phyloP scores from a whole-genome alignment of 2,113 vertebrate species.

The Alaudala cheleensis region DNA sequence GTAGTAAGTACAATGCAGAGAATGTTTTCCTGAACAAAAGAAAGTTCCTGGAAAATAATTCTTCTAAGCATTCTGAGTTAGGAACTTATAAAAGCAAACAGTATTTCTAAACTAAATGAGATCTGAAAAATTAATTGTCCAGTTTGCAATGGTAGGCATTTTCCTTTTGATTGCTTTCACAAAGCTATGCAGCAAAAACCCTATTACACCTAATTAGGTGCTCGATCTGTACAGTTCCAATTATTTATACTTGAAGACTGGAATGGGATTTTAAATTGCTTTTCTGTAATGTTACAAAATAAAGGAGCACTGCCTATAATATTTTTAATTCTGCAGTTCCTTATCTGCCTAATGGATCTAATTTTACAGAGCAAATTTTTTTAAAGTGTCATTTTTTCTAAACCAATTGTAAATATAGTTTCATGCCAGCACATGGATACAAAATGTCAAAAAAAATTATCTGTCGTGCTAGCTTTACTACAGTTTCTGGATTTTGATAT shows the following conservation, averaged over 20 bases:
- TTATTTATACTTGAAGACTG: conserved; percentile 36
- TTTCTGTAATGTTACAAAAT: not conserved
- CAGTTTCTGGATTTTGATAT: not conserved
- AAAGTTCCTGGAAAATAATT: not conserved
- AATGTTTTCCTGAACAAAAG: not conserved
- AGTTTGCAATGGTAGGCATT: not conserved
- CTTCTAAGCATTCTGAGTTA: not conserved
- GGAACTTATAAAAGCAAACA: not conserved
- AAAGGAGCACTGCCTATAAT: not conserved
- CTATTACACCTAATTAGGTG: conserved; percentile 50
- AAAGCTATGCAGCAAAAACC: not conserved
- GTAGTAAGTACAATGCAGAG: not conserved
- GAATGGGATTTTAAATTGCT: conserved; percentile 36
- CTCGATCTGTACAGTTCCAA: not conserved
- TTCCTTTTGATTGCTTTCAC: conserved; percentile 25
- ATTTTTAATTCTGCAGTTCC: not conserved
- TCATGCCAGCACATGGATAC: not conserved
- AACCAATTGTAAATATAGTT: not conserved
- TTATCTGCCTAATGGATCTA: not conserved
- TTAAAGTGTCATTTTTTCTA: not conserved
- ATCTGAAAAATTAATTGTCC: not conserved
- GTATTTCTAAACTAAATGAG: conserved; percentile 25
- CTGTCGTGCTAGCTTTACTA: not conserved
- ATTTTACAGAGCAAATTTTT: not conserved
- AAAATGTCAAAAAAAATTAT: not conserved